Conservation (phyloP, 2,797 vertebrate species). For the Myotis findleyi region DNA sequence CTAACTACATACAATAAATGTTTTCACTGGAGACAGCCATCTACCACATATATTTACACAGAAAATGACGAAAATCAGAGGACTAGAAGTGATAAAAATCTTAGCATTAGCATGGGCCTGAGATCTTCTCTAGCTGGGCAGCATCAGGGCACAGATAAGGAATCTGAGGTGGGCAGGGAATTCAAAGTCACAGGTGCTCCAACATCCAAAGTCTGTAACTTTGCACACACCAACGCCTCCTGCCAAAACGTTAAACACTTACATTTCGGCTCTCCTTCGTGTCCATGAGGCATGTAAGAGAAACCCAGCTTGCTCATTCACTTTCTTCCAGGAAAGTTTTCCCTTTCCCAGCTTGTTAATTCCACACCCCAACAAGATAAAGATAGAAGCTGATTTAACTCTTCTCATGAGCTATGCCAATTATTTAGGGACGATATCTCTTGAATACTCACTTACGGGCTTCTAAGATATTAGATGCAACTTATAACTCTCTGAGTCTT, state of each 20-base stretch:
- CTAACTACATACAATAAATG: not conserved
- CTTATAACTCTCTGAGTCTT: not conserved
- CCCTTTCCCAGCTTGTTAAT: not conserved
- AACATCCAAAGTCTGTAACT: not conserved
- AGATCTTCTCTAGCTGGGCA: not conserved
- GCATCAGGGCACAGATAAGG: not conserved
- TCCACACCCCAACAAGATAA: not conserved
- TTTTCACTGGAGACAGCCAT: not conserved
- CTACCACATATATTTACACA: not conserved
- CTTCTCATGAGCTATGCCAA: constrained; percentile 10
- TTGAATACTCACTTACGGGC: not conserved
- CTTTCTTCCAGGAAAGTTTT: not conserved
- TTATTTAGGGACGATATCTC: not conserved
- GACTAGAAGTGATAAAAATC: not conserved
- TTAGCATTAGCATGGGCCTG: not conserved
- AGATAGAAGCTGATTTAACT: constrained; percentile 40
- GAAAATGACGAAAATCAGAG: not conserved
- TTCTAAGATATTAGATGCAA: constrained; percentile 32
- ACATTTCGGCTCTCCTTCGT: not conserved
- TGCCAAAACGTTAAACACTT: not conserved
- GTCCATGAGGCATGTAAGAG: not conserved
- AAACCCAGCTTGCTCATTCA: not conserved
- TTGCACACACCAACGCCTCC: not conserved
- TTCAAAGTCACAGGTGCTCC: not conserved
- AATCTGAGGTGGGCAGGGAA: not conserved